phyloP scores from a whole-genome alignment of 2,797 vertebrate genomes.

The Gambusia yucatana region DNA sequence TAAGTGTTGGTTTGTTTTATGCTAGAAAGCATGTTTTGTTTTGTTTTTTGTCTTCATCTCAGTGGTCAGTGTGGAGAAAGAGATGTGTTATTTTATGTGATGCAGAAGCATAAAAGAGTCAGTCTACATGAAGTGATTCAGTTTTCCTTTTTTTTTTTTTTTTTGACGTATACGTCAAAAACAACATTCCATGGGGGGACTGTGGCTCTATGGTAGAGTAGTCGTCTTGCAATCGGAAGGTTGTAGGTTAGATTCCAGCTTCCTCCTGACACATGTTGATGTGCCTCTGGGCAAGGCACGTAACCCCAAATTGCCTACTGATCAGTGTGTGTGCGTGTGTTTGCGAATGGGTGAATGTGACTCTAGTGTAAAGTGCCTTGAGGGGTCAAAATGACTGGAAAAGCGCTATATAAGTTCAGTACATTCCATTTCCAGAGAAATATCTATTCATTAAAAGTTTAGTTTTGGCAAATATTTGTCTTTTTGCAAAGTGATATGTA shows the following conservation, averaged over 20 bases:
- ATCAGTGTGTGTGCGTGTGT: too few species aligned
- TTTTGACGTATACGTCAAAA: background rate
- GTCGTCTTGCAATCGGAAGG: too few species aligned
- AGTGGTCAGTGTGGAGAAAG: background rate
- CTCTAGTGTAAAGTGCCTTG: too few species aligned
- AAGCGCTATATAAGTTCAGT: too few species aligned
- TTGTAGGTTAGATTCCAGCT: too few species aligned
- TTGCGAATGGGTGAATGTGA: too few species aligned
- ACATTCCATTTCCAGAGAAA: background rate
- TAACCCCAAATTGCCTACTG: too few species aligned
- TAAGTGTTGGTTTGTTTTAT: slow-evolving; percentile 36
- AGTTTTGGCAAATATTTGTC: background rate
- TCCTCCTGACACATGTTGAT: too few species aligned
- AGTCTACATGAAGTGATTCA: background rate
- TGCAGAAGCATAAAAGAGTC: slow-evolving; percentile 11
- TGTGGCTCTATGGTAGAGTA: too few species aligned
- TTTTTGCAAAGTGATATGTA: background rate
- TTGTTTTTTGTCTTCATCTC: background rate
- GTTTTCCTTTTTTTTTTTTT: background rate
- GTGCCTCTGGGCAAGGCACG: too few species aligned
- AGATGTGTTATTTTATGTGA: slow-evolving; percentile 18
- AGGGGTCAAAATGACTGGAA: too few species aligned
- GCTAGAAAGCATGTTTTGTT: background rate
- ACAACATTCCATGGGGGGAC: background rate
- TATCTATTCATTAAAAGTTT: background rate